phyloP scores from a whole-genome alignment of 1,140 invertebrate species.

The Nephila pilipes region DNA sequence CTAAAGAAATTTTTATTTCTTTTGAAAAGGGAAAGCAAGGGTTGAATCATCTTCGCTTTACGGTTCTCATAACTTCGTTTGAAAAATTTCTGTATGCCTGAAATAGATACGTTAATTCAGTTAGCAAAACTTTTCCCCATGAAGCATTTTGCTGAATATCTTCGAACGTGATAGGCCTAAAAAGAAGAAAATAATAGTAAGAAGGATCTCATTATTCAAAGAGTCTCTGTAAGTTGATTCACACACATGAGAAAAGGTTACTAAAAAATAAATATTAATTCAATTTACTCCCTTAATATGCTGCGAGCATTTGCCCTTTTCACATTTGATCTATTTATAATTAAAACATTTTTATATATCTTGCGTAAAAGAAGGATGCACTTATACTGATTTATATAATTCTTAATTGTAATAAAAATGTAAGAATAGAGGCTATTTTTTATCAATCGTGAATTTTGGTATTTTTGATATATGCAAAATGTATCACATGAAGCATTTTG shows the following conservation, averaged over 20 bases:
- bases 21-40: neutral
- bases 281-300: neutral
- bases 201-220: neutral
- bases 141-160: neutral
- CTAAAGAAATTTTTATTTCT: neutral
- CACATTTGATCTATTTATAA: neutral
- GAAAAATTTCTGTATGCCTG: conserved; percentile 11
- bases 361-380: neutral
- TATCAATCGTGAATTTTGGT: neutral
- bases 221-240: neutral
- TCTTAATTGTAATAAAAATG: neutral
- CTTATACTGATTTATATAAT: neutral
- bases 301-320: neutral
- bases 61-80: conserved; percentile 7
- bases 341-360: neutral
- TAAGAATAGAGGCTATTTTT: too few relatives aligned
- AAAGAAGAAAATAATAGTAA: neutral
- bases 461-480: too few relatives aligned
- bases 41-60: neutral
- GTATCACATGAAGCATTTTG: too few relatives aligned
- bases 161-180: neutral
- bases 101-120: conserved; percentile 1
- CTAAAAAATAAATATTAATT: neutral
- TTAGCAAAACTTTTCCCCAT: neutral
- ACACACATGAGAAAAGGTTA: neutral